phyloP scores from a whole-genome alignment of 2,797 vertebrate species.

The Helostoma temminkii region DNA sequence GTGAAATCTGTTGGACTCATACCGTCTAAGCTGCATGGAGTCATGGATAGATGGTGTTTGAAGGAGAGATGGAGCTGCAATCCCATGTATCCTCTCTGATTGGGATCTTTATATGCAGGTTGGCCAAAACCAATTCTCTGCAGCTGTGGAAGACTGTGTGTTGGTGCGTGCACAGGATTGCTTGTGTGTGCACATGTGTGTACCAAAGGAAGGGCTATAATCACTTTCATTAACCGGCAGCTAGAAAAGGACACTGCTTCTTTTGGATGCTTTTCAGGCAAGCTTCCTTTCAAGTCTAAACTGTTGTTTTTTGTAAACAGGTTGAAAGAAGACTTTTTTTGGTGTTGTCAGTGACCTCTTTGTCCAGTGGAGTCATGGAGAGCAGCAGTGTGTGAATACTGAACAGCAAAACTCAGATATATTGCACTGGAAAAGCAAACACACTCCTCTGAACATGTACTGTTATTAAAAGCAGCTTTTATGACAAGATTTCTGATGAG shows the following conservation, averaged over 20 bases:
- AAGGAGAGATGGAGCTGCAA: slow-evolving; percentile 34
- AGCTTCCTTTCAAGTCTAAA: slow-evolving; percentile 53
- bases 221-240: slow-evolving; percentile 30
- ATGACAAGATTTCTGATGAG: slow-evolving; percentile 33
- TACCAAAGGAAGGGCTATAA: slow-evolving; percentile 39
- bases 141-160: slow-evolving; percentile 34
- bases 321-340: slow-evolving; percentile 58
- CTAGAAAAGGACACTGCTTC: slow-evolving; percentile 28
- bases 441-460: slow-evolving; percentile 33
- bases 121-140: slow-evolving; percentile 34
- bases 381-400: slow-evolving; percentile 48
- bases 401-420: slow-evolving; percentile 41
- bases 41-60: slow-evolving; percentile 14
- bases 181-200: slow-evolving; percentile 4
- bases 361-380: slow-evolving; percentile 55
- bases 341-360: slow-evolving; percentile 68
- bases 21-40: slow-evolving; percentile 37
- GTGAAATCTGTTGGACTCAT: slow-evolving; percentile 61
- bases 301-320: slow-evolving; percentile 57
- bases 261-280: slow-evolving; percentile 48
- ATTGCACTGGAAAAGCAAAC: slow-evolving; percentile 65
- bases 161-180: slow-evolving; percentile 5
- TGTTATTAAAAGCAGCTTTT: slow-evolving; percentile 29
- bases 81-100: slow-evolving; percentile 38
- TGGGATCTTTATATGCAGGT: slow-evolving; percentile 39